Percentiles rank a stretch among this genome's conserved stretches.
These are phyloP conservation scores for Varanus komodoensis DNA, from an alignment of 2,113 vertebrate genomes.

Conservation along the genomic window DNA sequence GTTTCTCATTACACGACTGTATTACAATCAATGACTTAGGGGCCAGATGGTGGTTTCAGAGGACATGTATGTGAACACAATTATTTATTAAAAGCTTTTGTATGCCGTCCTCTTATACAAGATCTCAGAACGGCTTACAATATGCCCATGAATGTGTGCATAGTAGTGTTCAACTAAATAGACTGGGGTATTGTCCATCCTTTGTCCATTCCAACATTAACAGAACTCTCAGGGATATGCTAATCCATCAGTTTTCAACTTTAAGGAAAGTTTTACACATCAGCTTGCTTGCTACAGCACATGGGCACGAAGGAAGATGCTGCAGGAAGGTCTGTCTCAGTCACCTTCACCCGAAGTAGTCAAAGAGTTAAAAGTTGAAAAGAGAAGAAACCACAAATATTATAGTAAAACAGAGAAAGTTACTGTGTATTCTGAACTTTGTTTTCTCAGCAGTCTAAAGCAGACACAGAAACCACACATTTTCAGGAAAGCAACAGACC, in stretches of 20 bases:
- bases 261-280: neutral
- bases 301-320: neutral
- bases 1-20: conserved; percentile 12
- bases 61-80: too few relatives aligned
- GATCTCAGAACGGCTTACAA: too few relatives aligned
- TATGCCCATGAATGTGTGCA: neutral
- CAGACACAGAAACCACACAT: too few relatives aligned
- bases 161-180: neutral
- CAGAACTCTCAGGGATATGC: neutral
- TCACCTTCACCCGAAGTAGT: neutral
- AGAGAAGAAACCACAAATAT: too few relatives aligned
- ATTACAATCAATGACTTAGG: neutral
- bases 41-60: neutral
- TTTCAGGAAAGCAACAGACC: too few relatives aligned
- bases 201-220: conserved; percentile 22
- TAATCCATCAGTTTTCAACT: neutral
- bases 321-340: neutral
- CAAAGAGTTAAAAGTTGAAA: too few relatives aligned
- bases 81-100: too few relatives aligned
- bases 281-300: neutral
- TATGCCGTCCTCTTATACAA: too few relatives aligned
- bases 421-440: too few relatives aligned
- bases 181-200: neutral
- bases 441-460: too few relatives aligned
- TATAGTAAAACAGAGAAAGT: too few relatives aligned